These are phyloP conservation scores for Pammene fasciana DNA, from an alignment of 2,888 invertebrate species.

Conservation along the genomic window DNA sequence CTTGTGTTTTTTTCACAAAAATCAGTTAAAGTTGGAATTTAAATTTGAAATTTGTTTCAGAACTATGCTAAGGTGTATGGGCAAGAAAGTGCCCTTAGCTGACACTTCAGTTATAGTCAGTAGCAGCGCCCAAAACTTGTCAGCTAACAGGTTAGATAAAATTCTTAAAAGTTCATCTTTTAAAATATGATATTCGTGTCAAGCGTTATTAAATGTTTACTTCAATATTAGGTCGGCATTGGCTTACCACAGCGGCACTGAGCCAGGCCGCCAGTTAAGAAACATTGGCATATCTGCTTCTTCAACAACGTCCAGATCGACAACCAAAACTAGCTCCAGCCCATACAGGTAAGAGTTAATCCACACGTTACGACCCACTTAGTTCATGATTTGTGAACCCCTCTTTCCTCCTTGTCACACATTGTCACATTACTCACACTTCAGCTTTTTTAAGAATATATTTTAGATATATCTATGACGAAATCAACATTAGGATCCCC, in stretches of 20 bases:
- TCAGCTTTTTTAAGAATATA: too few relatives aligned
- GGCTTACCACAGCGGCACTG: constrained; percentile 88
- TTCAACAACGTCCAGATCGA: constrained; percentile 96
- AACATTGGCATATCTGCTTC: constrained; percentile 97
- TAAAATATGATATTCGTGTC: not conserved
- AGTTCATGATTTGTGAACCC: too few relatives aligned
- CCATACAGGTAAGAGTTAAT: constrained; percentile 87
- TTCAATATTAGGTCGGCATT: constrained; percentile 86
- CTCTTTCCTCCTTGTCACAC: too few relatives aligned
- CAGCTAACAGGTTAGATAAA: constrained; percentile 73
- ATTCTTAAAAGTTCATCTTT: not conserved
- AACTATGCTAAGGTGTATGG: constrained; percentile 88
- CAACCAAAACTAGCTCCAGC: constrained; percentile 96
- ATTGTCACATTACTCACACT: too few relatives aligned
- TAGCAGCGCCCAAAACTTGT: constrained; percentile 90
- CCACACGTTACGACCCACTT: too few relatives aligned
- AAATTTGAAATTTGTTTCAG: constrained; percentile 58
- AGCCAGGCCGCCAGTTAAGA: constrained; percentile 76
- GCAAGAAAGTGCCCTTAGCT: constrained; percentile 90
- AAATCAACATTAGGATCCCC: too few relatives aligned
- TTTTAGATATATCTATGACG: too few relatives aligned
- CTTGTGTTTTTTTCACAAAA: too few relatives aligned
- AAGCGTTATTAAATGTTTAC: constrained; percentile 17
- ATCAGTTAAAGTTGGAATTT: too few relatives aligned
- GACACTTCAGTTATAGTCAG: constrained; percentile 89